Percentiles rank a stretch among this genome's conserved stretches.
Conservation (phyloP, 2,888 invertebrate genomes). For the Sipha maydis region DNA sequence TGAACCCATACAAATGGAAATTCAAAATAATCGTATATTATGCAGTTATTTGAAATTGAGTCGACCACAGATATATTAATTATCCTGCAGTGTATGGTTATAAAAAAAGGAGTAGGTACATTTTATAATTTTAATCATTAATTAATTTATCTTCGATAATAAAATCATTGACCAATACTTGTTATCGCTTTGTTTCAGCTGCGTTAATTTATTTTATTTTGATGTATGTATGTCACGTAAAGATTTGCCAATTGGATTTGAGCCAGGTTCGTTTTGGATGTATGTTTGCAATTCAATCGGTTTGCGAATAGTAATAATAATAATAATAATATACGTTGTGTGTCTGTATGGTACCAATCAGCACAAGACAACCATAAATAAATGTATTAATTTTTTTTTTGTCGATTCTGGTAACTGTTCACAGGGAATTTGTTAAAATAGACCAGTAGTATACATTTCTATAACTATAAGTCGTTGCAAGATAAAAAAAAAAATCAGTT, state of each 20-base stretch:
- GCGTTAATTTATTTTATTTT: constrained; percentile 35
- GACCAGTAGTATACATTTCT: not conserved
- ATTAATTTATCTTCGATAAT: not conserved
- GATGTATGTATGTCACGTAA: constrained; percentile 53
- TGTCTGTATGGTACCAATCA: constrained; percentile 13
- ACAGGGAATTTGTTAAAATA: not conserved
- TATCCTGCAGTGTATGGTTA: no score
- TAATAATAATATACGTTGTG: constrained; percentile 26
- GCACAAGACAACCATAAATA: not conserved
- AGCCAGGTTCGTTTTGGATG: constrained; percentile 23
- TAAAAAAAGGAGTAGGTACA: not conserved
- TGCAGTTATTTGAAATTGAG: not conserved
- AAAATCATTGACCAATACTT: not conserved
- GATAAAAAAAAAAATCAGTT: not conserved
- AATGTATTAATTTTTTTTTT: not conserved
- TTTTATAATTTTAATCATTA: not conserved
- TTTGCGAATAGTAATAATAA: constrained; percentile 42
- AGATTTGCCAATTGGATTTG: constrained; percentile 59
- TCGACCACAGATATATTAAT: not conserved
- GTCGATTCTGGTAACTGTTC: not conserved
- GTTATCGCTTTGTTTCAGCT: constrained; percentile 48
- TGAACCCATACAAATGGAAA: no score
- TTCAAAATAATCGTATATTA: not conserved
- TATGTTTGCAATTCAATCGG: constrained; percentile 55
- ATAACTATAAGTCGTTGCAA: not conserved